A percentile compares a stretch with the other conserved stretches of the same genome.
Evolutionary conservation across 1,140 invertebrate species (phyloP).

Genomic region (Colletes gigas): DNA sequence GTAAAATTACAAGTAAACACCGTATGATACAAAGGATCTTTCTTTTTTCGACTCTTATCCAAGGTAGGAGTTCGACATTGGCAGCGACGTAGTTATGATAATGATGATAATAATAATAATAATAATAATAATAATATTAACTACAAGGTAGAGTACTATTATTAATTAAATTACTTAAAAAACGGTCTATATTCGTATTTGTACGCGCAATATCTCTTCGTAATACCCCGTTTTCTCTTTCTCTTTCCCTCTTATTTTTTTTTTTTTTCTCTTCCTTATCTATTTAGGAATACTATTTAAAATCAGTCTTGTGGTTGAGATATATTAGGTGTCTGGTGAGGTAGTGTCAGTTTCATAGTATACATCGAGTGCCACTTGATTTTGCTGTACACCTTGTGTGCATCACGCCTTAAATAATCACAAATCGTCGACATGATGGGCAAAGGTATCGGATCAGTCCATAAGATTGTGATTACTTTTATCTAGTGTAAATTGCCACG

Average conservation of each 20-base stretch:
- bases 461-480: not conserved
- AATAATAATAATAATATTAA: constrained; percentile 50
- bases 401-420: constrained; percentile 2
- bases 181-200: constrained; percentile 67
- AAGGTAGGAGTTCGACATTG: constrained; percentile 58
- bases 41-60: constrained; percentile 38
- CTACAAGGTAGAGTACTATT: constrained; percentile 55
- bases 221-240: constrained; percentile 41
- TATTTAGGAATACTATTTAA: constrained; percentile 80
- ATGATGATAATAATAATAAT: constrained; percentile 1
- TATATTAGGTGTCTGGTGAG: constrained; percentile 80
- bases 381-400: not conserved
- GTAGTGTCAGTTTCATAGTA: constrained; percentile 81
- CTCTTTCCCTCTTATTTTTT: constrained; percentile 45
- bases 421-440: not conserved
- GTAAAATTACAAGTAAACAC: constrained; percentile 59
- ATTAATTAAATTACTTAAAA: constrained; percentile 64
- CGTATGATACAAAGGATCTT: constrained; percentile 55
- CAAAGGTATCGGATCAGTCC: not conserved
- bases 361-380: constrained; percentile 73
- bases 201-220: constrained; percentile 60
- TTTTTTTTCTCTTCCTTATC: constrained; percentile 68
- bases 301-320: constrained; percentile 81
- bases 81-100: constrained; percentile 49
- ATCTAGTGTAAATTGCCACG: not conserved